These are phyloP conservation scores for Paraescarpia echinospica DNA, from an alignment of 1,140 invertebrate species.

Conservation along the genomic window DNA sequence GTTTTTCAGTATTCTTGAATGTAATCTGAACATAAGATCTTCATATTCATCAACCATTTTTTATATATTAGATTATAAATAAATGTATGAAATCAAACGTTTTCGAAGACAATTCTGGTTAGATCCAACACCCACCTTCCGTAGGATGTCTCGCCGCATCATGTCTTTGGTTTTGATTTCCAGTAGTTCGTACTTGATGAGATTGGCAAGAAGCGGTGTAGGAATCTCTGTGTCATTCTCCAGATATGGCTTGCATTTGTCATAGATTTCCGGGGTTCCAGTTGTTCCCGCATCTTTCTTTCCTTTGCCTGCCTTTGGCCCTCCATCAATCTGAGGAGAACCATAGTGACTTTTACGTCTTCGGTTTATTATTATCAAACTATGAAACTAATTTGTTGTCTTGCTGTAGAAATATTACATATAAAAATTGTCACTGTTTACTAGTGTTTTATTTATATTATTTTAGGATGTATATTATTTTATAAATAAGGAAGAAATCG, in stretches of 20 bases:
- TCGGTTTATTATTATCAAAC: not conserved
- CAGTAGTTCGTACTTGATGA: conserved; percentile 54
- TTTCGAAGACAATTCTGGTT: not conserved
- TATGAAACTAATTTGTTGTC: not conserved
- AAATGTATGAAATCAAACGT: too few relatives aligned
- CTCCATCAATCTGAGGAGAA: not conserved
- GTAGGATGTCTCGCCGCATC: conserved; percentile 46
- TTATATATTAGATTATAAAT: too few relatives aligned
- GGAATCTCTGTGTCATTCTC: conserved; percentile 54
- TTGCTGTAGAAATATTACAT: not conserved
- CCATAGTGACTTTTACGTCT: not conserved
- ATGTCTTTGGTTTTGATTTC: conserved; percentile 48
- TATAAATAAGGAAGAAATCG: conserved; percentile 10
- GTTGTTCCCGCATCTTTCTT: conserved; percentile 54
- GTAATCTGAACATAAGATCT: not conserved
- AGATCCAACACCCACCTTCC: conserved; percentile 42
- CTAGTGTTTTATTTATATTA: too few relatives aligned
- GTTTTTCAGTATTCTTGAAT: not conserved
- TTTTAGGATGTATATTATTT: not conserved
- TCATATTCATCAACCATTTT: not conserved
- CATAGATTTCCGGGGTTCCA: conserved; percentile 51
- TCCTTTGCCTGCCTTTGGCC: conserved; percentile 23
- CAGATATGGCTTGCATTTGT: conserved; percentile 48
- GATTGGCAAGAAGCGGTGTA: conserved; percentile 46
- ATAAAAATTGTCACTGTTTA: too few relatives aligned